Evolutionary conservation across 1,140 invertebrate species (phyloP).

Genomic region (Drosophila kohkoa): DNA sequence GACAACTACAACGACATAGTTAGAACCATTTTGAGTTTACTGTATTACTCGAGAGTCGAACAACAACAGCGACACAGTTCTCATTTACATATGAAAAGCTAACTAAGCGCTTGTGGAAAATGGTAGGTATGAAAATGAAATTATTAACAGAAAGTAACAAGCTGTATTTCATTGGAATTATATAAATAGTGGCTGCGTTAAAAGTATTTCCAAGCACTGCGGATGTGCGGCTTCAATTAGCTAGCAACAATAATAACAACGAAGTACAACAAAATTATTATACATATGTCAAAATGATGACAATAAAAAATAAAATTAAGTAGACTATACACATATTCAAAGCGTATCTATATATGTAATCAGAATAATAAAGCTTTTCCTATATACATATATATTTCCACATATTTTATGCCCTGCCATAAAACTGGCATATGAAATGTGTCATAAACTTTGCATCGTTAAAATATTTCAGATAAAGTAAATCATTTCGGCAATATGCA

Average conservation of each 20-base stretch:
- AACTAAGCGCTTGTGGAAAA: conserved; percentile 13
- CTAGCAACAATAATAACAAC: conserved; percentile 5
- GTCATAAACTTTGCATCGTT: conserved; percentile 5
- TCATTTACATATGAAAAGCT: conserved; percentile 12
- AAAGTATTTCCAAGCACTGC: conserved; percentile 37
- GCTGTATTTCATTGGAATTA: conserved; percentile 37
- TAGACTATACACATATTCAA: conserved; percentile 29
- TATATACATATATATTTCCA: conserved; percentile 9
- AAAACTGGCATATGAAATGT: conserved; percentile 33
- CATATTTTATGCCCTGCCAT: conserved; percentile 23
- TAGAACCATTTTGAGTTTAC: conserved; percentile 10
- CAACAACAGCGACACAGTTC: not conserved
- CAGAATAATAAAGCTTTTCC: conserved; percentile 34
- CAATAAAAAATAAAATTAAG: conserved; percentile 37
- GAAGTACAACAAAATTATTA: conserved; percentile 43
- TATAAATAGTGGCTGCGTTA: conserved; percentile 19
- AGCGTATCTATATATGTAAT: conserved; percentile 7
- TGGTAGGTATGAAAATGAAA: not conserved
- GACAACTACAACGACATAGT: not conserved
- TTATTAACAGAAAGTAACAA: conserved; percentile 27
- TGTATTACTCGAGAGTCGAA: conserved; percentile 1
- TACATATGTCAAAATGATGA: conserved; percentile 57
- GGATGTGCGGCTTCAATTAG: conserved; percentile 54
- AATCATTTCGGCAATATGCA: not conserved
- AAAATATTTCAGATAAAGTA: conserved; percentile 7